These are phyloP conservation scores for Ifrita kowaldi DNA, from an alignment of 2,113 vertebrate species.

Conservation along the genomic window DNA sequence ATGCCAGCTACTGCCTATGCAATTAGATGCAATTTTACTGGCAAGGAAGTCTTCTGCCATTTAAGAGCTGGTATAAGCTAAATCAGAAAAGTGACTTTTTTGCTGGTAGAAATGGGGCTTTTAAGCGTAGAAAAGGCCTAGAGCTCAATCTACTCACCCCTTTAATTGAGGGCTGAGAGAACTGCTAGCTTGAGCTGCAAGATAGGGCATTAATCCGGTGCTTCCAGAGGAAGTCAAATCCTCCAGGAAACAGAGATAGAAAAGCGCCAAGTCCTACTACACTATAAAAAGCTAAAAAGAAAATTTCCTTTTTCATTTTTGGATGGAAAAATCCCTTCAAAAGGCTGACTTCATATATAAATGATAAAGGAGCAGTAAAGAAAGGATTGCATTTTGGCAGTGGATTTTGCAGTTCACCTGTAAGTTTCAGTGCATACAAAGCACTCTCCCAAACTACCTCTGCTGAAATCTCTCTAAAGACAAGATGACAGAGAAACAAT, in stretches of 20 bases:
- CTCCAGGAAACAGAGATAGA: conserved; percentile 35
- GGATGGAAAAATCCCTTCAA: conserved; percentile 38
- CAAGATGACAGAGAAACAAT: conserved; percentile 15
- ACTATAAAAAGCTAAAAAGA: conserved; percentile 20
- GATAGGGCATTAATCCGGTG: conserved; percentile 14
- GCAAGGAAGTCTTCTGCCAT: not conserved
- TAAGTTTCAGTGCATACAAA: conserved; percentile 19
- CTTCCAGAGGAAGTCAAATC: conserved; percentile 48
- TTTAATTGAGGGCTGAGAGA: conserved; percentile 30
- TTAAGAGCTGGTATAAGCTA: not conserved
- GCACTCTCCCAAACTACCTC: conserved; percentile 15
- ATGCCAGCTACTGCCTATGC: not conserved
- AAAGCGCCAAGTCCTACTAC: not conserved
- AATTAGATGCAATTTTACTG: not conserved
- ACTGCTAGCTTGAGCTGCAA: not conserved
- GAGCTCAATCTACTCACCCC: not conserved
- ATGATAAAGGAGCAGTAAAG: conserved; percentile 26
- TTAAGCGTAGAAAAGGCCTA: not conserved
- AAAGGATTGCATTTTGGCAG: conserved; percentile 17
- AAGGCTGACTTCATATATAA: conserved; percentile 21
- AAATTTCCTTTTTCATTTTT: conserved; percentile 37
- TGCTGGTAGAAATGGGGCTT: not conserved
- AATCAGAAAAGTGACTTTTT: not conserved
- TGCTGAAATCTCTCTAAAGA: conserved; percentile 20
- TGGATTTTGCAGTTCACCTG: conserved; percentile 43